These are phyloP conservation scores for Oryzaephilus surinamensis DNA, from an alignment of 1,140 invertebrate species.

Conservation along the genomic window DNA sequence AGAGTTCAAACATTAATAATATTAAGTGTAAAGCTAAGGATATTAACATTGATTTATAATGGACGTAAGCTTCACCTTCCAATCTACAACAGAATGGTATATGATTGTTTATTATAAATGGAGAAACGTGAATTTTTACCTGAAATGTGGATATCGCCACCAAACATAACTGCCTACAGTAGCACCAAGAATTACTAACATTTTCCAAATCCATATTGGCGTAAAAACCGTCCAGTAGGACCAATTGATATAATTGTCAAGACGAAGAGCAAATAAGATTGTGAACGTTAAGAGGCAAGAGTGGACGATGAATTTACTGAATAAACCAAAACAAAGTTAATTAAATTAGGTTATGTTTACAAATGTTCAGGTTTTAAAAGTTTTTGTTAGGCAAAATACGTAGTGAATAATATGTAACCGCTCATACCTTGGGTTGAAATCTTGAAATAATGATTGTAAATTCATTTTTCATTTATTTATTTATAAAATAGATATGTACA, in stretches of 20 bases:
- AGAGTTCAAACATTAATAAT: constrained; percentile 90
- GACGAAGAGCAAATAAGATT: constrained; percentile 73
- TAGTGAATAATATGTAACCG: neutral
- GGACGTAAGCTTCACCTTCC: constrained; percentile 90
- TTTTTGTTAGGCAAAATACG: neutral
- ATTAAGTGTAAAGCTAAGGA: constrained; percentile 87
- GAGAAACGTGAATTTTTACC: constrained; percentile 40
- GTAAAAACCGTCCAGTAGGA: constrained; percentile 91
- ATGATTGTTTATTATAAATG: neutral
- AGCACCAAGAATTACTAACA: constrained; percentile 79
- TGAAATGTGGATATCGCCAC: constrained; percentile 89
- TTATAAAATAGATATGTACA: too few relatives aligned
- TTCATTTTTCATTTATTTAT: constrained; percentile 61
- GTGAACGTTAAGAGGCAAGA: constrained; percentile 85
- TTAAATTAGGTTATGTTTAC: constrained; percentile 6
- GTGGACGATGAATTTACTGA: constrained; percentile 94
- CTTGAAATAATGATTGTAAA: constrained; percentile 79
- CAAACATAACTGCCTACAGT: constrained; percentile 85
- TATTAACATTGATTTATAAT: constrained; percentile 96
- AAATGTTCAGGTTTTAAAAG: constrained; percentile 19
- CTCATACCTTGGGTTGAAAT: constrained; percentile 82
- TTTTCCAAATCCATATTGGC: constrained; percentile 95
- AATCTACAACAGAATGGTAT: constrained; percentile 46
- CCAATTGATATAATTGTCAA: constrained; percentile 80
- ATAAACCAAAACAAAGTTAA: constrained; percentile 37